Evolutionary conservation across 1,140 invertebrate species (phyloP), one percentile per base, ranked within the genome.

Genomic region (Leucophenga varia): DNA sequence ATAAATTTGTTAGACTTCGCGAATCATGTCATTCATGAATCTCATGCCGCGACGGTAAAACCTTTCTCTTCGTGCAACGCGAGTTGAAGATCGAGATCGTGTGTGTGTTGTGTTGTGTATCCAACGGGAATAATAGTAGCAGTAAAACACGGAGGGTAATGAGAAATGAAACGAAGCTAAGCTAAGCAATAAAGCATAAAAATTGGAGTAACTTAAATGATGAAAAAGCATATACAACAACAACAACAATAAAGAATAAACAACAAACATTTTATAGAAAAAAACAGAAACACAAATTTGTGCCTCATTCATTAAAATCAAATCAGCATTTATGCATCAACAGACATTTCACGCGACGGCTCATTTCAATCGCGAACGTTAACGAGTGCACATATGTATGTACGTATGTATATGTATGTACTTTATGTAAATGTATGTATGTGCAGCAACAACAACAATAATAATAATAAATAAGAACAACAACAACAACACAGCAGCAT

Each of bases 1-100:
- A 72, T 72, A 72, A 72, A 72, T 70, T 65, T 54, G 57, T 60
- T 57, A 59, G 54, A 59, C 69, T 60, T 69, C 58, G 60, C 69
- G 61, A 69, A 61, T 64, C 59, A 51, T 52, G 44, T 54, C 48
- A 32, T 43, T 51, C 50, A 25, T 67, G 63, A n/a, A 28, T 32
- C 39, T 64, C 69, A 72, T 72, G 72, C 60, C 54, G 56, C 49
- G 49, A 53, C 54, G 45, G 58, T 60, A 59, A 64, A 69, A 72
- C 69, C 61, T 71, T 71, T 70, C 67, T 69, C 58, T 64, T 57
- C 67, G 47, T 54, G 43, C 49, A 31, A 50, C 28, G n/a, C 25
- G 46, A 55, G 17, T 42, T 45, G 36, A 37, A 49, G 42, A 30
- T 47, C 52, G 55, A 42, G 47, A 30, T 30, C 7, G 28, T 30